Percentiles rank a stretch among this genome's conserved stretches.
Evolutionary conservation across 2,113 vertebrate genomes (phyloP).

Genomic region (Muscicapa adusta): DNA sequence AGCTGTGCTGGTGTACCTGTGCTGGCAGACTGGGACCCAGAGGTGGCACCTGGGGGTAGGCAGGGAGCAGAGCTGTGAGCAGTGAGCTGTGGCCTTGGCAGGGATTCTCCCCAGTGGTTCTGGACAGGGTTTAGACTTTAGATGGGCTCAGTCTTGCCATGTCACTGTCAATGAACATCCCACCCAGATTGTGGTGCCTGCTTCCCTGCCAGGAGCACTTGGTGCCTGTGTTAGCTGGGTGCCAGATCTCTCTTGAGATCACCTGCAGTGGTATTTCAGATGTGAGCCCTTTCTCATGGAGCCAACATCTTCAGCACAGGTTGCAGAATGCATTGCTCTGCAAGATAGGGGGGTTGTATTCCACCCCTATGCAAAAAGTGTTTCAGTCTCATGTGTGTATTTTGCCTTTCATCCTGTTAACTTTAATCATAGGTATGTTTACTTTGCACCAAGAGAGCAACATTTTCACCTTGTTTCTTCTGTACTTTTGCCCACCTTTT

Average conservation of each 20-base stretch:
- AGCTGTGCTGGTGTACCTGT: not conserved
- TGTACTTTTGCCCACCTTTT: not conserved
- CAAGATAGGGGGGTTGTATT: not conserved
- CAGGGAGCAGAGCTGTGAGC: not conserved
- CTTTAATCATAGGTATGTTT: not conserved
- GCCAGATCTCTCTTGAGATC: not conserved
- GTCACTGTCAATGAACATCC: accelerated
- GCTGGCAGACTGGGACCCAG: not conserved
- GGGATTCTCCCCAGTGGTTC: not conserved
- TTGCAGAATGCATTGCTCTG: not conserved
- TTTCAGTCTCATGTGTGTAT: not conserved
- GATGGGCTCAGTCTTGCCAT: not conserved
- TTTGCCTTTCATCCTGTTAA: not conserved
- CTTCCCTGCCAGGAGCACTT: not conserved
- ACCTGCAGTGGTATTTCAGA: not conserved
- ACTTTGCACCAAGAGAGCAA: not conserved
- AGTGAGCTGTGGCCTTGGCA: accelerated
- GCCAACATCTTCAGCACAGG: not conserved
- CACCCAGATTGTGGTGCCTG: not conserved
- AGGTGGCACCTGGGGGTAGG: not conserved
- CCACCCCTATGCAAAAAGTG: not conserved
- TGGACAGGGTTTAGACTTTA: not conserved
- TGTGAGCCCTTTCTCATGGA: not conserved
- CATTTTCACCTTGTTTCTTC: not conserved
- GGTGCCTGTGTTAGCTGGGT: accelerated